Base-by-base conservation (phyloP, 2,888 invertebrate species). In the Icerya purchasi region DNA sequence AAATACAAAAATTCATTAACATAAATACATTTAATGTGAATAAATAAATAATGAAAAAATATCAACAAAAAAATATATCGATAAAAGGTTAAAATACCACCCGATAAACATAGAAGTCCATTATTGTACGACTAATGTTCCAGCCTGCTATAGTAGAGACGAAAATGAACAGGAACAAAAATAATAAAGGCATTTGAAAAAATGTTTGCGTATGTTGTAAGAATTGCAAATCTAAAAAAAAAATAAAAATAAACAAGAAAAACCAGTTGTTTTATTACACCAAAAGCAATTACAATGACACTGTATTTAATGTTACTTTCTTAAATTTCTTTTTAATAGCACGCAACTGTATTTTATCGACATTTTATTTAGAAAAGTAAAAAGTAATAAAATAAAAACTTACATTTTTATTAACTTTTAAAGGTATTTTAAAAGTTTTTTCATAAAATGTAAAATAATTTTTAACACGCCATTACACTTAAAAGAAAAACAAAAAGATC, bases 111-210 rank as follows among this genome's bases (percentile, higher is more conserved):
- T 93, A 93, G 72, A 91, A 92, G 67, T 80, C 74, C 74, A 90
- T 85, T 64, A 93, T 78, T 68, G 80, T 78, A 56, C 78, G 76
- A 65, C 86, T 89, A 58, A 94, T 78, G 75, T 96, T 94, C 79
- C 87, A 84, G 57, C 85, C 82, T 61, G 83, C 77, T 10, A 82
- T 75, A 59, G 93, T 72, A 0, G 87, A 84, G 22, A 85, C 75
- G 56, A 93, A 71, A 73, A 87, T 96, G 56, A 84, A 71, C 18
- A 94, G 68, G 64, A 86, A 74, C 58, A 90, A 74, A 53, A 84
- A 73, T 1, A 92, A 86, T 63, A 96, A 73, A 1, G 92, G 87
- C 65, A 87, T 81, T 58, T 96, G 77, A 36, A 36, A 36, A 36
- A 36, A 82, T 58, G 84, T 74, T 65, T 92, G 79, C 1, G 91